A percentile compares a stretch with the other conserved stretches of the same genome.
Conservation (phyloP, 2,113 vertebrate genomes). For the Syngnathus scovelli region DNA sequence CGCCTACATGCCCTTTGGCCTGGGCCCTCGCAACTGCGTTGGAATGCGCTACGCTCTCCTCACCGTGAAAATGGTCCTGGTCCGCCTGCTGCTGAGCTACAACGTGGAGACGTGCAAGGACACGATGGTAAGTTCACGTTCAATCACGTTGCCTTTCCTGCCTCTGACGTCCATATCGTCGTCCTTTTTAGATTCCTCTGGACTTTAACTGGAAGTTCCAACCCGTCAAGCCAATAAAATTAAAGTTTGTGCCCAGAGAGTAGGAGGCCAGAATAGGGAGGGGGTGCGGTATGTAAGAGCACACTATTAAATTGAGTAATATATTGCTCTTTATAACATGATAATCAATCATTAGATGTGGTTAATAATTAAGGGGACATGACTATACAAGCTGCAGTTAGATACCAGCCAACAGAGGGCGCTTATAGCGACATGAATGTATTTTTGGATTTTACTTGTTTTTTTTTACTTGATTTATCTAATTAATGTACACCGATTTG, state of each 20-base stretch:
- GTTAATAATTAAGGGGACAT: not conserved
- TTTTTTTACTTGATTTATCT: conserved; percentile 6
- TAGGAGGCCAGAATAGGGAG: not conserved
- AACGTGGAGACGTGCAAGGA: conserved; percentile 51
- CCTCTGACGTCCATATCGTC: not conserved
- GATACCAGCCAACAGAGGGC: conserved; percentile 54
- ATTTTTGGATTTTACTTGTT: conserved; percentile 3
- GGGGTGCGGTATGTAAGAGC: not conserved
- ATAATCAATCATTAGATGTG: no score
- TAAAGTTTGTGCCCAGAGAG: conserved; percentile 51
- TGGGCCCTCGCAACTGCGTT: conserved; percentile 61
- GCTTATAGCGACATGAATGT: conserved; percentile 10
- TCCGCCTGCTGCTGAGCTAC: conserved; percentile 55
- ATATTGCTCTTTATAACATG: no score
- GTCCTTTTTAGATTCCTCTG: conserved; percentile 47
- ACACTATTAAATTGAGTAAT: not conserved
- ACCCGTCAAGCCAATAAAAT: conserved; percentile 35
- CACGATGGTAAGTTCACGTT: conserved; percentile 30
- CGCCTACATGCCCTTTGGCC: conserved; percentile 49
- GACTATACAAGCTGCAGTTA: conserved; percentile 33
- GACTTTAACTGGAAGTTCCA: conserved; percentile 26
- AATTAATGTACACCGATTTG: not conserved
- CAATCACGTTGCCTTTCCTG: not conserved
- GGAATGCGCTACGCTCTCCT: conserved; percentile 61
- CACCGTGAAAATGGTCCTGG: conserved; percentile 43